Evolutionary conservation across 2,113 vertebrate genomes (phyloP).

Genomic region (Ophiodon elongatus): DNA sequence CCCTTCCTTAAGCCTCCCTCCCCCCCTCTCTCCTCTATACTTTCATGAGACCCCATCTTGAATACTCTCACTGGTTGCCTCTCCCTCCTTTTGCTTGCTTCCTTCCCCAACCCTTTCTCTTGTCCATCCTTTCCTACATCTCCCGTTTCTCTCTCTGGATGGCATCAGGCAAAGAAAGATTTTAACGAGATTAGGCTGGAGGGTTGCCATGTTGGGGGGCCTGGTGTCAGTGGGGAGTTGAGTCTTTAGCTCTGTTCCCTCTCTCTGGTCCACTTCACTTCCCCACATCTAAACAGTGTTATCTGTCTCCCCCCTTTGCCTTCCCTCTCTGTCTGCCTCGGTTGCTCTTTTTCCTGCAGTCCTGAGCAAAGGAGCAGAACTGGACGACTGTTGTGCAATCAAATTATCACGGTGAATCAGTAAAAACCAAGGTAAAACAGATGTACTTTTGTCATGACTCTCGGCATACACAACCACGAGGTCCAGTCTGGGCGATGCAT

Average conservation of each 20-base stretch:
- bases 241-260: slow-evolving; percentile 63
- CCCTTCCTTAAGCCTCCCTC: slow-evolving; percentile 16
- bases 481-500: slow-evolving; percentile 21
- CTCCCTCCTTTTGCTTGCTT: slow-evolving; percentile 10
- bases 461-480: slow-evolving; percentile 30
- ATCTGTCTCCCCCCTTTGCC: slow-evolving; percentile 55
- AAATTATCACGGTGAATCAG: slow-evolving; percentile 50
- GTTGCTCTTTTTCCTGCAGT: slow-evolving; percentile 15
- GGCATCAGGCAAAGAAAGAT: slow-evolving; percentile 70
- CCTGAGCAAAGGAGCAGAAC: slow-evolving; percentile 1
- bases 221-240: slow-evolving; percentile 67
- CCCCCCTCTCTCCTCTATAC: slow-evolving; percentile 41
- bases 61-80: slow-evolving; percentile 33
- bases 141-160: slow-evolving; percentile 49
- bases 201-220: slow-evolving; percentile 72
- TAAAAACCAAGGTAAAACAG: slow-evolving; percentile 22
- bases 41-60: slow-evolving; percentile 48
- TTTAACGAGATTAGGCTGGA: slow-evolving; percentile 82
- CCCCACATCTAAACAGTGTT: slow-evolving; percentile 71
- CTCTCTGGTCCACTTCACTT: slow-evolving; percentile 72
- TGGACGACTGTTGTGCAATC: slow-evolving; percentile 45
- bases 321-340: slow-evolving; percentile 45
- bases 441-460: slow-evolving; percentile 33
- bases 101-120: slow-evolving; percentile 8
- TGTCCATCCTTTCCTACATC: slow-evolving; percentile 37